phyloP scores from a whole-genome alignment of 2,113 vertebrate species.

The Cyphomyrus discorhynchus region DNA sequence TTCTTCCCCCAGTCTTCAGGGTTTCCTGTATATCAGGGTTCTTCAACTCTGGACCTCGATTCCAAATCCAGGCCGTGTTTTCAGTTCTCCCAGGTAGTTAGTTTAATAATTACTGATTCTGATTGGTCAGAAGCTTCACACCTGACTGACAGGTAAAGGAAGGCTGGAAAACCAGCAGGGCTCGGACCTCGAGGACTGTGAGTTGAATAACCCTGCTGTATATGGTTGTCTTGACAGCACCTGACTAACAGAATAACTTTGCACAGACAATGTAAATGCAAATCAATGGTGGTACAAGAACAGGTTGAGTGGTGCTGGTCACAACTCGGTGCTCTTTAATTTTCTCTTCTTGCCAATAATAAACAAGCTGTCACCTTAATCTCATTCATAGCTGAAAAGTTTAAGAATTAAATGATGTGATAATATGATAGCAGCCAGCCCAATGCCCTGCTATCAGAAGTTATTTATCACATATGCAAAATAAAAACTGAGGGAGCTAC shows the following conservation, averaged over 20 bases:
- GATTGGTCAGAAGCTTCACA: no score
- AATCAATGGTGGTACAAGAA: not conserved
- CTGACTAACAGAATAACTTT: not conserved
- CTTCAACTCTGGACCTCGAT: no score
- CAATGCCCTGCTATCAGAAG: not conserved
- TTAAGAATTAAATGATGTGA: not conserved
- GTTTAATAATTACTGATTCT: no score
- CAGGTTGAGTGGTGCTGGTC: not conserved
- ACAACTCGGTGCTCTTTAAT: not conserved
- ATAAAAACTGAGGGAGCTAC: not conserved
- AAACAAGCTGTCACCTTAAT: not conserved
- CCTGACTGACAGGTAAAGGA: no score
- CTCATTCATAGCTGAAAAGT: not conserved
- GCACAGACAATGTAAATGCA: not conserved
- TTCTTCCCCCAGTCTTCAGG: no score
- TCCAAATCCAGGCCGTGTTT: no score
- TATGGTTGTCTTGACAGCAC: no score
- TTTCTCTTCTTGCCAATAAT: not conserved
- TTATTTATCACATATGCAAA: not conserved
- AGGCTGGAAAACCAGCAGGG: no score
- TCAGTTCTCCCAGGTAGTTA: no score
- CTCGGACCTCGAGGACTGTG: no score
- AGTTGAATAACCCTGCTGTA: no score
- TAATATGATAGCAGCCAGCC: not conserved
- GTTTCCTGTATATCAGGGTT: no score